Evolutionary conservation across 2,797 vertebrate genomes (phyloP), one percentile per base, ranked within the genome.

Genomic region (Liasis olivaceus): DNA sequence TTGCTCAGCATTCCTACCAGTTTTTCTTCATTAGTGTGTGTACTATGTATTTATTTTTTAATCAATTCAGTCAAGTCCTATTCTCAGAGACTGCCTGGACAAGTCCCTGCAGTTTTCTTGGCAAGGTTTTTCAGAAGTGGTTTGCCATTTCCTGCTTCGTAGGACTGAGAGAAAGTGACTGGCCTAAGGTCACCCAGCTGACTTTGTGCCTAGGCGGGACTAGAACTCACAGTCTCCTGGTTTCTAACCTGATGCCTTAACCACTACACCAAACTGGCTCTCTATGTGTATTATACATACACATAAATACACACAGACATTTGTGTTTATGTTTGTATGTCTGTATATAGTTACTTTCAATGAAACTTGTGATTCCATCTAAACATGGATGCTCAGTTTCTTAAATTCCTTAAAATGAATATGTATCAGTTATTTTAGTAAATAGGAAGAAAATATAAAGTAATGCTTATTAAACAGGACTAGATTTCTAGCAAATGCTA

Each of bases 371-470:
- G 69, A 88, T 77, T 89, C 15, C 85, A 59, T 94, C 94, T 59
- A 93, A 93, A 90, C 92, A 92, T 91, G n/a, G 72, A 87, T 91
- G 22, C 94, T 94, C 81, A 87, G 47, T 66, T 94, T 95, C 93
- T 62, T 93, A 15, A 14, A 91, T 91, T 58, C 60, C 24, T 17
- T 51, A 64, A 31, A 86, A 58, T 87, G 47, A 90, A 89, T 95
- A 85, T 15, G 56, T 93, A 6, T 58, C 60, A 90, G 31, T 0
- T 36, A 77, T 42, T 42, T 77, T 42, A 5, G 36, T 77, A 77
- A 77, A 47, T 56, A 86, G 26, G 28, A 47, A n/a, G 47, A 69
- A 56, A 88, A 89, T 58, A 89, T 89, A 5, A 89, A 89, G 20
- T 69, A 56, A 60, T 92, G 77, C 9, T 56, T 11, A 0, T 94